Conservation (phyloP, 2,888 invertebrate genomes). For the Drosophila putrida region DNA sequence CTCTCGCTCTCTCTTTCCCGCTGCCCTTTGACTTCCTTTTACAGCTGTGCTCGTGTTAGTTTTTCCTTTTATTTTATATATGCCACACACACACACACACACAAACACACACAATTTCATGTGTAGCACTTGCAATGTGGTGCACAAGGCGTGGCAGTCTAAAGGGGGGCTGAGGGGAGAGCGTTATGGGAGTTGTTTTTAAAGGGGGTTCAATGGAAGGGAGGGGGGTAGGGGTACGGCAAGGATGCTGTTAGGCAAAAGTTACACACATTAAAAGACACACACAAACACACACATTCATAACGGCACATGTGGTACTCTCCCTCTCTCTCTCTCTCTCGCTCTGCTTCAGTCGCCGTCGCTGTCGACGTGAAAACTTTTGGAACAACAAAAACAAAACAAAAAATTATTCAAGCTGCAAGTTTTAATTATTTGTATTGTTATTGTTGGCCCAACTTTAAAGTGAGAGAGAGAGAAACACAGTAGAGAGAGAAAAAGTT, state of each 20-base stretch:
- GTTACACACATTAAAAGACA: constrained; percentile 20
- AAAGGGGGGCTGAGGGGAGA: constrained; percentile 10
- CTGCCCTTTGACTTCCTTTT: constrained; percentile 15
- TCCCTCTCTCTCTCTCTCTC: too few species aligned
- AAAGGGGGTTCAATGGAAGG: background rate
- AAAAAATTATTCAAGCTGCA: constrained; percentile 53
- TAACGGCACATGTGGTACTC: constrained; percentile 45
- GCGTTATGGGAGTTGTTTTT: background rate
- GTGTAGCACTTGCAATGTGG: constrained; percentile 47
- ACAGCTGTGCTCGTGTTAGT: constrained; percentile 23
- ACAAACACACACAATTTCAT: constrained; percentile 20
- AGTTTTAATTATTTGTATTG: constrained; percentile 67
- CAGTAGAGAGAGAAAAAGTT: background rate
- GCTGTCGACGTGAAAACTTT: constrained; percentile 17
- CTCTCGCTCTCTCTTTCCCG: background rate
- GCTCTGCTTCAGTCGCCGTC: constrained; percentile 21
- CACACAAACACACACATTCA: constrained; percentile 7
- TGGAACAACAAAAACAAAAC: constrained; percentile 29
- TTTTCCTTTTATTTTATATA: constrained; percentile 52
- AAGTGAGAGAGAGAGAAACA: constrained; percentile 9
- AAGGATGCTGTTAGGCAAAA: constrained; percentile 51
- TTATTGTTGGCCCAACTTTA: constrained; percentile 52
- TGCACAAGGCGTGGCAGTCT: constrained; percentile 54
- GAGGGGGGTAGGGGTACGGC: background rate
- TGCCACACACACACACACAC: constrained; percentile 34